Base-by-base conservation (phyloP, 2,113 vertebrate genomes). In the Pyrgilauda ruficollis region DNA sequence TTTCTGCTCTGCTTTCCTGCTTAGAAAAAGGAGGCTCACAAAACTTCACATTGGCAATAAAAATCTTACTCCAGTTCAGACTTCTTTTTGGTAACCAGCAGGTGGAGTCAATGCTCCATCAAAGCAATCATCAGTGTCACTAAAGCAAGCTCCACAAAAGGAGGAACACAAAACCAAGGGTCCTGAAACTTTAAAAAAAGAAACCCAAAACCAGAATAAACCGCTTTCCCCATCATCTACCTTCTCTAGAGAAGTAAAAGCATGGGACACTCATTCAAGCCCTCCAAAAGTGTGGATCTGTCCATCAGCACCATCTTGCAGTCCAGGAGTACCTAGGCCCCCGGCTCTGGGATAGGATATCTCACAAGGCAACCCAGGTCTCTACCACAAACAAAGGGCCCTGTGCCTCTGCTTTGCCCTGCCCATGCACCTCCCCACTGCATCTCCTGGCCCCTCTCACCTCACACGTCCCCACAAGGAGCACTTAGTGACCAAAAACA, bases 1-100 rank as follows among this genome's bases (percentile, higher is more conserved):
- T 82, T 92, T 94, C 89, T 82, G 21, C 37, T 85, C 63, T 91
- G 37, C 74, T 84, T 75, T 67, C 64, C 20, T 62, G 37, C 53
- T 84, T 46, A 56, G 59, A 28, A 91, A 50, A 28, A 70, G 9
- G 26, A 33, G 6, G 30, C 13, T 77, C 68, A 43, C 21, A 74
- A 55, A 69, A 8, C 31, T 83, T 69, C 22, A 13, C 4, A 28
- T 7, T 18, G 8, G 39, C 33, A 61, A 66, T 50, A 69, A 66
- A 89, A 87, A 37, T n/a, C 35, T 87, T 63, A 43, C 10, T 55
- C 10, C 10, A 49, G 5, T 28, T 37, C 62, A 10, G 17, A 20
- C 19, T 91, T 87, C 28, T 53, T 92, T 89, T 37, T 35, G 43
- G 50, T 9, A 13, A 17, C 87, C 87, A 84, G 77, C 41, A 95